A percentile compares a stretch with the other conserved stretches of the same genome.
phyloP scores from a whole-genome alignment of 2,888 invertebrate genomes.

The Myathropa florea region DNA sequence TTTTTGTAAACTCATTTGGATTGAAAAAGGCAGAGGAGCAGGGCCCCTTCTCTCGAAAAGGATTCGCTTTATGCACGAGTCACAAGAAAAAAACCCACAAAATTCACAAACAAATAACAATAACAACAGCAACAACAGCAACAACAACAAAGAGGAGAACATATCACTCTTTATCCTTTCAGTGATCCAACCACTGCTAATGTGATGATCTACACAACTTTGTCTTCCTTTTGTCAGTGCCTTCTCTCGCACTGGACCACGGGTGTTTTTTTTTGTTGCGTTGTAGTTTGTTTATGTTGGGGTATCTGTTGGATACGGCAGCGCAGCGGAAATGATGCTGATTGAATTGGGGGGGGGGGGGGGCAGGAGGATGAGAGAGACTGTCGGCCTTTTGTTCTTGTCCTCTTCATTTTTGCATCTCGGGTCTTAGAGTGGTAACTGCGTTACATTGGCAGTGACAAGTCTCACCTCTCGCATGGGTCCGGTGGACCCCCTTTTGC shows the following conservation, averaged over 20 bases:
- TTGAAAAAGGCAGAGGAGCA: neutral
- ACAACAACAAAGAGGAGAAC: neutral
- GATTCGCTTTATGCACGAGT: too few species aligned
- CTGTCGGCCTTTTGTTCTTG: neutral
- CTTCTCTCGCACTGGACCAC: neutral
- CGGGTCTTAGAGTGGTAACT: neutral
- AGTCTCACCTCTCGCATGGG: neutral
- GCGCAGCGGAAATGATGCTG: neutral
- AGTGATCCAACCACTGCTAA: neutral
- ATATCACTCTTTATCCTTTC: neutral
- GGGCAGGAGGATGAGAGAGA: neutral
- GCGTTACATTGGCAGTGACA: constrained; percentile 21
- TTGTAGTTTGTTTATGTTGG: too few species aligned
- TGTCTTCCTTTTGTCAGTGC: neutral
- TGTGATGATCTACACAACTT: neutral
- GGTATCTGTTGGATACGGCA: neutral
- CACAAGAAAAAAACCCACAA: too few species aligned
- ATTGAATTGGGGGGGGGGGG: neutral
- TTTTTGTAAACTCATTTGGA: neutral
- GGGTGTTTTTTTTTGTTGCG: too few species aligned
- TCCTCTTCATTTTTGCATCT: neutral
- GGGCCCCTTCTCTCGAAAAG: too few species aligned
- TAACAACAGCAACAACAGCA: neutral
- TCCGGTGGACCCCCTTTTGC: too few species aligned
- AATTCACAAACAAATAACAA: neutral